Conservation (phyloP, 2,113 vertebrate species). For the Tor tambroides region DNA sequence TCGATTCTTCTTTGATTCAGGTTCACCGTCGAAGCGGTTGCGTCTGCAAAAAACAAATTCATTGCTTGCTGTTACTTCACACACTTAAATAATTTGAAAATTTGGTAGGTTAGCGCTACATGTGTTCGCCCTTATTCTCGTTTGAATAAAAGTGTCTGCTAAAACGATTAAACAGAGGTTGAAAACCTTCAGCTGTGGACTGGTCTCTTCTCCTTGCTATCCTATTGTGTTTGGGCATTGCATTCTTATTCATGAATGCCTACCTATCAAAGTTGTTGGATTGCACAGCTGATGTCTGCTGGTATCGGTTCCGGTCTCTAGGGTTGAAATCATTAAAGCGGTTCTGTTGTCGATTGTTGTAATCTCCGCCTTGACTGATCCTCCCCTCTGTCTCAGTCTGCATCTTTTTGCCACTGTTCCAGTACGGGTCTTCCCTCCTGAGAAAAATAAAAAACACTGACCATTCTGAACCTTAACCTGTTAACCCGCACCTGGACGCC, state of each 20-base stretch:
- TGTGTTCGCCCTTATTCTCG: not conserved
- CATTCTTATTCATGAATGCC: not conserved
- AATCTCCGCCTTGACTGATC: constrained; percentile 87
- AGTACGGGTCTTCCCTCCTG: constrained; percentile 91
- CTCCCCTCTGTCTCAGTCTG: constrained; percentile 84
- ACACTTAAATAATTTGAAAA: not conserved
- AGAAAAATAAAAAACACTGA: constrained; percentile 3
- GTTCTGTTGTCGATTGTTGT: constrained; percentile 84
- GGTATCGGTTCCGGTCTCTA: constrained; percentile 87
- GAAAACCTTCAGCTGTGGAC: too few relatives aligned
- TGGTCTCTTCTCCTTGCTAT: not conserved
- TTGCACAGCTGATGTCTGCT: constrained; percentile 80
- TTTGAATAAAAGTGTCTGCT: not conserved
- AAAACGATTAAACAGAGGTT: too few relatives aligned
- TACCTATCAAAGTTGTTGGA: constrained; percentile 89
- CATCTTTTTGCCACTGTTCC: constrained; percentile 93
- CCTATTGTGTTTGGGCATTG: not conserved
- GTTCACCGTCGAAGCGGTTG: constrained; percentile 87
- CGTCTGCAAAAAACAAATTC: constrained; percentile 72
- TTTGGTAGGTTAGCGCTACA: not conserved
- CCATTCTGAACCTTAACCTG: not conserved
- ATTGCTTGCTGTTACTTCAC: not conserved
- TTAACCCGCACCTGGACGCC: too few relatives aligned
- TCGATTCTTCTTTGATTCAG: constrained; percentile 89
- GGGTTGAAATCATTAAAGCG: constrained; percentile 91